These are phyloP conservation scores for Mallotus villosus DNA, from an alignment of 2,797 vertebrate species.

Conservation along the genomic window DNA sequence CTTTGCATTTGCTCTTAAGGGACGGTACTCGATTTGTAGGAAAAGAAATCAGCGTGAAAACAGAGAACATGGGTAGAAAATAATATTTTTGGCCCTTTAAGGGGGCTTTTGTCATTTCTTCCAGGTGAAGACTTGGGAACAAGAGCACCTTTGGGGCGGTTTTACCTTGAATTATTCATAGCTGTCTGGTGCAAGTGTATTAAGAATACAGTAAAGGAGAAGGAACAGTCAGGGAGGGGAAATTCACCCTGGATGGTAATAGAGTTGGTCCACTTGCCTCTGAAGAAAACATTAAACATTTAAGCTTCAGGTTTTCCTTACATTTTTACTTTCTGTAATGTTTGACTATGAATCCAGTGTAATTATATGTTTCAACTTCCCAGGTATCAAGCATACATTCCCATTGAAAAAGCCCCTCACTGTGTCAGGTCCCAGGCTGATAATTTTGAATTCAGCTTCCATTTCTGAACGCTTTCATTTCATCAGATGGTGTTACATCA, in stretches of 20 bases:
- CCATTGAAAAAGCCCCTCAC: background rate
- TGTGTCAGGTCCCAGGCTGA: background rate
- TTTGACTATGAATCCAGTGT: background rate
- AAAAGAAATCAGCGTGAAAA: background rate
- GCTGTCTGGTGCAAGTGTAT: slow-evolving; percentile 5
- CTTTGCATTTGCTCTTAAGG: background rate
- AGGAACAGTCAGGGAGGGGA: slow-evolving; percentile 16
- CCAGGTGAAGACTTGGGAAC: slow-evolving; percentile 21
- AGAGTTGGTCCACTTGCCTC: background rate
- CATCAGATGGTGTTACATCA: slow-evolving; percentile 11
- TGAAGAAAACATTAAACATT: slow-evolving; percentile 8
- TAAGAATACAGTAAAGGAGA: slow-evolving; percentile 14
- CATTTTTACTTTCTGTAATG: background rate
- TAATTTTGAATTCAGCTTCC: background rate
- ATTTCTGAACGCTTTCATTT: slow-evolving; percentile 20
- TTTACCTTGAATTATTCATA: slow-evolving; percentile 28
- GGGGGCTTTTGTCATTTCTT: slow-evolving; percentile 12
- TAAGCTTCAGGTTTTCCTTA: slow-evolving; percentile 1
- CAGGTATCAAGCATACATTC: background rate
- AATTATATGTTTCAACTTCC: background rate
- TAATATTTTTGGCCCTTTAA: background rate
- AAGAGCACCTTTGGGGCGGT: slow-evolving; percentile 18
- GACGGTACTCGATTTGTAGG: background rate
- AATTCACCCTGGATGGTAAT: slow-evolving; percentile 1
- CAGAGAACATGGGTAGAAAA: background rate